Percentiles rank a stretch among this genome's conserved stretches.
These are phyloP conservation scores for Hirtodrosophila histrioides DNA, from an alignment of 2,888 invertebrate species.

Conservation along the genomic window DNA sequence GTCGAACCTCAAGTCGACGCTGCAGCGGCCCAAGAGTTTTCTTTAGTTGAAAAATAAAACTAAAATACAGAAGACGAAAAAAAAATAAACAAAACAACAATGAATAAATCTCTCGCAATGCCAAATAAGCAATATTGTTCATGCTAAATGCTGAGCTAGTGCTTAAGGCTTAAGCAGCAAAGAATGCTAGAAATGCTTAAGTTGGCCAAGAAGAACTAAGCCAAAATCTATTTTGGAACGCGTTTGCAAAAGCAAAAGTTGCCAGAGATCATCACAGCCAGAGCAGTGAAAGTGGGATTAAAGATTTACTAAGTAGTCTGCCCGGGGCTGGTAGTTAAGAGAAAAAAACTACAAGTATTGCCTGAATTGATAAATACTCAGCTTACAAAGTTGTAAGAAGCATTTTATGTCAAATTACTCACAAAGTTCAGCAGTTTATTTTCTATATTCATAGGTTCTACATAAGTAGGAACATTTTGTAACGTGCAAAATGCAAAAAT, in stretches of 20 bases:
- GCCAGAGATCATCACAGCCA: constrained; percentile 2
- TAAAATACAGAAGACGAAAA: background rate
- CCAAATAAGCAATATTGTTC: constrained; percentile 59
- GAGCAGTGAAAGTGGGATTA: constrained; percentile 19
- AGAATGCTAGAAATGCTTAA: background rate
- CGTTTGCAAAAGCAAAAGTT: constrained; percentile 26
- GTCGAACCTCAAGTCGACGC: constrained; percentile 46
- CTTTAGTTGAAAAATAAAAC: constrained; percentile 20
- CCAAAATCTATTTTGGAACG: constrained; percentile 18
- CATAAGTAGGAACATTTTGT: too few relatives aligned
- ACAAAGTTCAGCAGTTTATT: too few relatives aligned
- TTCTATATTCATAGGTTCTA: too few relatives aligned
- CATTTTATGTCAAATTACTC: too few relatives aligned
- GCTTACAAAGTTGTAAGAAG: too few relatives aligned
- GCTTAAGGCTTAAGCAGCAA: background rate
- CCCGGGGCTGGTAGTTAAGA: too few relatives aligned
- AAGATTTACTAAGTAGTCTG: background rate
- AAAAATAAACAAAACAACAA: constrained; percentile 26
- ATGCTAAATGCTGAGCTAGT: constrained; percentile 40
- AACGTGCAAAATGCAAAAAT: constrained; percentile 1
- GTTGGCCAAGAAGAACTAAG: constrained; percentile 17
- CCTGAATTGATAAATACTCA: too few relatives aligned
- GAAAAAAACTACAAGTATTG: too few relatives aligned
- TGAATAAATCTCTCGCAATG: constrained; percentile 73
- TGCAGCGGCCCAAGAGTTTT: constrained; percentile 10